phyloP scores from a whole-genome alignment of 2,113 vertebrate genomes.

The Platanista minor region DNA sequence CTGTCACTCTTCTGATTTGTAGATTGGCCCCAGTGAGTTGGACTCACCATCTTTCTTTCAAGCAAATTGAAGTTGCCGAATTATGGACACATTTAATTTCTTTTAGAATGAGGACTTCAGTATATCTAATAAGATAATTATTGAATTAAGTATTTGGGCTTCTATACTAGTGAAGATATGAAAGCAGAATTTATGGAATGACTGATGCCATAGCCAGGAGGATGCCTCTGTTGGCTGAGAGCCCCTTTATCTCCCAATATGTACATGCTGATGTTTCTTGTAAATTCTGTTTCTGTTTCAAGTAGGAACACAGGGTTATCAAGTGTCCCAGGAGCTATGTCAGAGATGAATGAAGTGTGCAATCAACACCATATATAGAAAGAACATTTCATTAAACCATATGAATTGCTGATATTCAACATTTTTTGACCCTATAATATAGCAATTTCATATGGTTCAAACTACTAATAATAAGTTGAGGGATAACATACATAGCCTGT shows the following conservation, averaged over 20 bases:
- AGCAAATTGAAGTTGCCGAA: neutral
- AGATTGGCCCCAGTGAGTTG: neutral
- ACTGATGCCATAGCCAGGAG: neutral
- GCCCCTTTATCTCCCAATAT: neutral
- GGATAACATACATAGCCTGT: neutral
- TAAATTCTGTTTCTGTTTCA: neutral
- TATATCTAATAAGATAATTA: neutral
- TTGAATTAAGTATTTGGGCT: neutral
- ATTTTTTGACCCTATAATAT: neutral
- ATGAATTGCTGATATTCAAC: neutral
- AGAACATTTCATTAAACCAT: neutral
- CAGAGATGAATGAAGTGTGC: neutral
- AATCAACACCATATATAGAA: neutral
- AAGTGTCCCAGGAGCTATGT: neutral
- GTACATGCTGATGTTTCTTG: neutral
- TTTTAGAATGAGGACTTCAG: neutral
- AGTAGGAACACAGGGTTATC: neutral
- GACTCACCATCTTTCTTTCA: neutral
- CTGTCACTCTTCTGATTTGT: neutral
- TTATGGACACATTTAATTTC: constrained; percentile 3
- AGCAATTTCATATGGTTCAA: neutral
- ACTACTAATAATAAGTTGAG: neutral
- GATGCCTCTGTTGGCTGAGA: neutral
- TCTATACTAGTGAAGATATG: neutral
- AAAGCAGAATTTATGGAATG: neutral